Evolutionary conservation across 2,797 vertebrate species (phyloP), one percentile per base, ranked within the genome.

Genomic region (Semotilus atromaculatus): DNA sequence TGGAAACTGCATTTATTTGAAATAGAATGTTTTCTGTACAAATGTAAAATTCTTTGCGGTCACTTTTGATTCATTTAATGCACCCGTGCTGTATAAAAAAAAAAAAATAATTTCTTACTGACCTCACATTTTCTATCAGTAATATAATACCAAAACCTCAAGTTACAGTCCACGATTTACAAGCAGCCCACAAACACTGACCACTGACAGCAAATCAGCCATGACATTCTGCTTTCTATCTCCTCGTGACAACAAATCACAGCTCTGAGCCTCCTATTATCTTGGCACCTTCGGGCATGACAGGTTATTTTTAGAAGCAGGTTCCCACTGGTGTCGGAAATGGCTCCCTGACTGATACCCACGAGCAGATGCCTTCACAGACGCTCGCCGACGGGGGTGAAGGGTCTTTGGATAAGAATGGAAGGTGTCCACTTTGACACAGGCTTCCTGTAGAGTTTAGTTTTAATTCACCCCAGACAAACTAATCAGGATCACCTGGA

Each of bases 301-400:
- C 45, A 10, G 11, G 34, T 34, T 77, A 77, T 77, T 34, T 84
- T 77, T 84, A 70, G 73, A 21, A 58, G 64, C 45, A 53, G 48
- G 51, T 43, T 78, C 74, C 82, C 82, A 71, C 14, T 16, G 70
- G 48, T 70, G 82, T 21, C 82, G 74, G 82, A 83, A 82, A 84
- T n/a, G 82, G 29, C 64, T 68, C 82, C 60, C 74, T 78, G 74
- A 83, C 73, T 45, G 82, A 78, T 58, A 51, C 38, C 62, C 21
- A 9, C 29, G 36, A 84, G 64, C 82, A 84, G 82, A 84, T 84
- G 82, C 75, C 74, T 55, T 84, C 64, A 84, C 82, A 77, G 51
- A 84, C 74, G 74, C 73, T 77, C n/a, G 55, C 36, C 13, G 64
- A 76, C 60, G 21, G 62, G 73, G 48, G 48, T 16, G 36, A 82